Evolutionary conservation across 2,888 invertebrate species (phyloP), one percentile per base, ranked within the genome.

Genomic region (Gonocerus acuteangulatus): DNA sequence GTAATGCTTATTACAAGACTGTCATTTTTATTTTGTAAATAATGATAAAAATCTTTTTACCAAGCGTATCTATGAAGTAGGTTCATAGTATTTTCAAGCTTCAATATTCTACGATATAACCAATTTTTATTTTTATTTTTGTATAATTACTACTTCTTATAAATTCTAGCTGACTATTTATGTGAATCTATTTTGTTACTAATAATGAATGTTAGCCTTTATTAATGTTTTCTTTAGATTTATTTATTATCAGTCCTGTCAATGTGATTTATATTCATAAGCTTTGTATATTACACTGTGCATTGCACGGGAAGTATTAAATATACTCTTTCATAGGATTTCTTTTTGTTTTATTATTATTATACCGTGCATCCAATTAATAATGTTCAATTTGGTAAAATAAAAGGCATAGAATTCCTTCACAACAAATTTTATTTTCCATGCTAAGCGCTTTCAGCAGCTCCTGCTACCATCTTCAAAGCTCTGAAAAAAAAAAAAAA

Each of bases 191-290:
- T 36, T 27, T 51, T 51, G 51, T 27, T 51, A 51, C 51, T 51
- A 51, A 51, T 51, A 34, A 34, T 51, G 34, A 51, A 51, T 34
- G 32, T 51, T 27, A 51, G 34, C 9, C 4, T 34, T 19, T 51
- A 51, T 51, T 42, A 42, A 42, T 51, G 42, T 42, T 54, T 54
- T 39, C 21, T 36, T 54, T 39, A 54, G 39, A 13, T 18, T 54
- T 42, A 54, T 54, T 54, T 54, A 54, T 54, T 54, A 34, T 51
- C 19, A 42, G 54, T 54, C 54, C 23, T 54, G 54, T 54, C 39
- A 39, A 42, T 54, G 54, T 54, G 54, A 54, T 54, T 54, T 54
- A 54, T 42, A 54, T 42, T 54, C 22, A 22, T 54, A 54, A 54
- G 54, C 54, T 54, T 42, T 23, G 36, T 39, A 54, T 39, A 34